These are phyloP conservation scores for Bubo scandiacus DNA, from an alignment of 2,113 vertebrate genomes.

Conservation along the genomic window DNA sequence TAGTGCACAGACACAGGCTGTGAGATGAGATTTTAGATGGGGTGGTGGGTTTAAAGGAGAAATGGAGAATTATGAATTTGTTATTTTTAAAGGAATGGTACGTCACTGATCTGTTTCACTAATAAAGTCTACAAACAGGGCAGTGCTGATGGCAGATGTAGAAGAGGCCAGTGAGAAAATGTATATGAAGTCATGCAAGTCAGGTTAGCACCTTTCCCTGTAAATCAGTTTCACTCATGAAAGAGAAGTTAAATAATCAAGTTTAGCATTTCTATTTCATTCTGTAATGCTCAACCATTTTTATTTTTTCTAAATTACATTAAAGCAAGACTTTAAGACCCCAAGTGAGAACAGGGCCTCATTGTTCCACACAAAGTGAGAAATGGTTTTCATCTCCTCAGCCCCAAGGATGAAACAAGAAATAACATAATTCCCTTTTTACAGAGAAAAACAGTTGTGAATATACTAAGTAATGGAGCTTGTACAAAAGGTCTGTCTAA, in stretches of 20 bases:
- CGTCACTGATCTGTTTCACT: background rate
- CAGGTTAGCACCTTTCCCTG: background rate
- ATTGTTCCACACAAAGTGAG: background rate
- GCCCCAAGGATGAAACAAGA: background rate
- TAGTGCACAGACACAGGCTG: background rate
- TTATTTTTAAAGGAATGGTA: background rate
- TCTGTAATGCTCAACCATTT: background rate
- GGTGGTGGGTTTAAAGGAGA: background rate
- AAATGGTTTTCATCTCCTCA: background rate
- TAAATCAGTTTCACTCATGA: background rate
- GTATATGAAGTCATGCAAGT: background rate
- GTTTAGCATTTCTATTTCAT: background rate
- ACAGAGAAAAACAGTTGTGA: background rate
- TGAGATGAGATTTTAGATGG: background rate
- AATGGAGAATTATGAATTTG: background rate
- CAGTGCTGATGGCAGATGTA: background rate
- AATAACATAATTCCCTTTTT: background rate
- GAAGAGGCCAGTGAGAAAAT: background rate
- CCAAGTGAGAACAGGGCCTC: background rate
- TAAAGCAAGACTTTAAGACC: background rate
- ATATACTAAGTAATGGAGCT: background rate
- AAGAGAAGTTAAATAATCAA: slow-evolving; percentile 19
- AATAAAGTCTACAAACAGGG: background rate
- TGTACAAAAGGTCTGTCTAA: background rate
- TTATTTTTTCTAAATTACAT: background rate